Evolutionary conservation across 53 echinoderm and acorn worm species (phyloP), one percentile per base, ranked within the genome.

Genomic region (Hippasteria phrygiana): DNA sequence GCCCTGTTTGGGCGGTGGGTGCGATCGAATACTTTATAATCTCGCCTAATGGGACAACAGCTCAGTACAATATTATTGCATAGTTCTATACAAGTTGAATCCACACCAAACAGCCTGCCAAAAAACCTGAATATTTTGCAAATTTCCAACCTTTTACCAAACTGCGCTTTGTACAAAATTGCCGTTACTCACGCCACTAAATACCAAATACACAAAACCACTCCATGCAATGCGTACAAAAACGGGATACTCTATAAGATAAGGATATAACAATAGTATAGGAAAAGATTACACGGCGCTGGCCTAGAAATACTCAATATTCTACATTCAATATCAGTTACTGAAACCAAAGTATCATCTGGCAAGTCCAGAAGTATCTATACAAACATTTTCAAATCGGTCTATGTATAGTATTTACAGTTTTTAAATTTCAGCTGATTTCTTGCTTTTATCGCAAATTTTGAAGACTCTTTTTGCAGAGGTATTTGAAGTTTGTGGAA

Each of bases 401-500:
- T 65, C 45, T 29, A 64, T 81, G 64, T 81, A 41, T 81, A 81
- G 4, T 81, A 81, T 81, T 26, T 65, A 81, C 81, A 81, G 18
- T 7, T 41, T 1, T 12, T 42, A 4, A 65, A 71, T 85, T 85
- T 85, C 83, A 83, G 83, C 83, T 83, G 43, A 18, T 83, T 64
- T 64, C 42, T 26, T 73, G 43, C 33, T 14, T 4, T 11, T 36
- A 18, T 41, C 31, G 82, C 45, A 45, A 20, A 82, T 18, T 45
- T 32, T 28, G 16, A 47, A 75, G 32, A 75, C 51, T 11, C 12
- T 75, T 69, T 43, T 50, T 66, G 66, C 22, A 28, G 85, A 85
- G 85, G 85, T 85, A 85, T 70, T 65, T 16, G 26, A 43, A 85
- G 71, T 42, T n/a, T 85, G 18, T 85, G 85, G 85, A 85, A 85